A percentile compares a stretch with the other conserved stretches of the same genome.
These are phyloP conservation scores for Lomographa bimaculata DNA, from an alignment of 2,888 invertebrate genomes.

Conservation along the genomic window DNA sequence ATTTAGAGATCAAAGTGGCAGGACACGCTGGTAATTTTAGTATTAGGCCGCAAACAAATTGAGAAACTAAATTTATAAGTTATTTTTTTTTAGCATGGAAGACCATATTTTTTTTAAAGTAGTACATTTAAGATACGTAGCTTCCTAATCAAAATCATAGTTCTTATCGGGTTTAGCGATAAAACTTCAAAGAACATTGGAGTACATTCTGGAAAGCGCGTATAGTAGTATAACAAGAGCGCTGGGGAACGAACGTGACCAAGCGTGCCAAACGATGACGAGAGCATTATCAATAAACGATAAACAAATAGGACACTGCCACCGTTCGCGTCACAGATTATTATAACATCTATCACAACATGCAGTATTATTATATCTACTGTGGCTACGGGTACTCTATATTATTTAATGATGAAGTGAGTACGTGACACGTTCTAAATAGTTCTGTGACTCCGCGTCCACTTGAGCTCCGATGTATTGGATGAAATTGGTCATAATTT, in stretches of 20 bases:
- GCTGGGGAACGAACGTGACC: conserved; percentile 36
- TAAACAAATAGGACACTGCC: conserved; percentile 40
- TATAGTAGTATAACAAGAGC: conserved; percentile 12
- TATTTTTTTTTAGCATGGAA: no score
- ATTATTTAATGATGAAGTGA: conserved; percentile 1
- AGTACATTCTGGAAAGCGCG: conserved; percentile 27
- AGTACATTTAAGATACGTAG: no score
- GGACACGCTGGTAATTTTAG: no score
- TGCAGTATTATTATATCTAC: no score
- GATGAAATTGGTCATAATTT: conserved; percentile 21
- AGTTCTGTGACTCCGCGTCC: conserved; percentile 6
- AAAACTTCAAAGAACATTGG: conserved; percentile 6
- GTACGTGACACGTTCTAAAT: conserved; percentile 11
- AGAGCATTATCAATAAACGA: conserved; percentile 48
- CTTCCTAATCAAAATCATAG: no score
- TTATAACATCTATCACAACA: conserved; percentile 27
- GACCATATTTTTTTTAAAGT: no score
- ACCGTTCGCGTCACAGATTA: conserved; percentile 28
- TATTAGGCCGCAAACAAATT: no score
- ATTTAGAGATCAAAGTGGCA: no score
- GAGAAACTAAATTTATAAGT: no score
- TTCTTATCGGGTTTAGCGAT: no score
- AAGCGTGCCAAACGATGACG: conserved; percentile 35
- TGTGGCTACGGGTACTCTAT: conserved; percentile 3
- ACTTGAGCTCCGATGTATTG: conserved; percentile 12